A percentile compares a stretch with the other conserved stretches of the same genome.
Conservation (phyloP, 2,888 invertebrate genomes). For the Anthophora plumipes region DNA sequence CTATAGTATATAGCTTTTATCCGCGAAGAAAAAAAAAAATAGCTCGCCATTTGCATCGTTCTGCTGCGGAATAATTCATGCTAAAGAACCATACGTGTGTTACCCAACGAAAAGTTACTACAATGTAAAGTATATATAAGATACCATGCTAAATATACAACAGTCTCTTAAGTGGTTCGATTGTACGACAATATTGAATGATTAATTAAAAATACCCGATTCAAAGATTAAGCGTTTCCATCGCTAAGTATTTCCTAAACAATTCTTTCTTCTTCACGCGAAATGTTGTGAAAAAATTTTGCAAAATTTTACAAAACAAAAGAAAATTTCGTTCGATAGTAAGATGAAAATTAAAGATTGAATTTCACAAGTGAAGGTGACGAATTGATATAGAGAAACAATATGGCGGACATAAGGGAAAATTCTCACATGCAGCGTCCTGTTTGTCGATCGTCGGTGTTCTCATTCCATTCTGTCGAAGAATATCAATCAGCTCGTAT, state of each 20-base stretch:
- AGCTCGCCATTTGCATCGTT: background rate
- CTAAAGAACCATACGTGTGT: too few species aligned
- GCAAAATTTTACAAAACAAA: too few species aligned
- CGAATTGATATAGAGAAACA: too few species aligned
- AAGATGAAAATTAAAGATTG: too few species aligned
- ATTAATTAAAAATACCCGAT: background rate
- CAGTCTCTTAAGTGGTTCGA: background rate
- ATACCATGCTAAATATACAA: background rate
- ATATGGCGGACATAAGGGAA: background rate
- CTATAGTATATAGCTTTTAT: too few species aligned
- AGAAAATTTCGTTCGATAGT: too few species aligned
- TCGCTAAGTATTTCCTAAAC: background rate
- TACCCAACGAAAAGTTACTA: background rate
- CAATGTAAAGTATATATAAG: background rate
- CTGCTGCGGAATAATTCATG: background rate
- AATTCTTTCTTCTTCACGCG: too few species aligned
- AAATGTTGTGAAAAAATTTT: too few species aligned
- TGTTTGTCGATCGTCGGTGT: slow-evolving; percentile 90
- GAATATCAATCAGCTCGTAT: slow-evolving; percentile 96
- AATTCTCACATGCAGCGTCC: slow-evolving; percentile 87
- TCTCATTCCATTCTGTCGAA: slow-evolving; percentile 94
- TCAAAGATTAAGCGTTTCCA: background rate
- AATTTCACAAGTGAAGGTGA: too few species aligned
- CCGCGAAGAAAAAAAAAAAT: too few species aligned
- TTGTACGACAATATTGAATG: background rate